Evolutionary conservation across 2,113 vertebrate species (phyloP), one percentile per base, ranked within the genome.

Genomic region (Romanogobio albipinnatus): DNA sequence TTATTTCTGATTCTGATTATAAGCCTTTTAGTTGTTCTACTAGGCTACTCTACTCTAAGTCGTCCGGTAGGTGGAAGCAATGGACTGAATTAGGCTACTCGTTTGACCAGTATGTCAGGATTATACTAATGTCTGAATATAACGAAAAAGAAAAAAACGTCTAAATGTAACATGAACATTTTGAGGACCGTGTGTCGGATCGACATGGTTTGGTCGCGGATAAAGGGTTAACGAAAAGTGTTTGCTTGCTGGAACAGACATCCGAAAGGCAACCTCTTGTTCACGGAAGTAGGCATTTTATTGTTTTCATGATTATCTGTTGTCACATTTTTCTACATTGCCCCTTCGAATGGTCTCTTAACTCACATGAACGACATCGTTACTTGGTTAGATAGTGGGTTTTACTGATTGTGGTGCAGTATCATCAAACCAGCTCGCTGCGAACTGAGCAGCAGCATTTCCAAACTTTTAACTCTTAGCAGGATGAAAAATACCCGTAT

Each of bases 261-360:
- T 14, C 43, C 45, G 43, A 66, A 66, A 51, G 61, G 17, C 9
- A 81, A 2, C 61, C 47, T 79, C 56, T 62, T 43, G 53, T 61
- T 61, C 56, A 45, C 76, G 76, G 76, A 78, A 61, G 75, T 76
- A 76, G 49, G 47, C 74, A 76, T 33, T 49, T 39, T 58, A 33
- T 56, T 29, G 1, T 56, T 76, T 70, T 70, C 66, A 70, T 11
- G 6, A 43, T 22, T 5, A 70, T 70, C 66, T 43, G 9, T 43
- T 10, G 19, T 70, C 33, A 43, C 9, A n/a, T 51, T 51, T 75
- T 6, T 36, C 29, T 8, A 5, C 2, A 4, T 14, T 19, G 53
- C 19, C 33, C 70, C 22, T 47, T 47, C 36, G n/a, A 74, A 10
- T 74, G 24, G 49, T 26, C 22, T 49, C 22, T 13, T 13, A 49